Base-by-base conservation (phyloP, 2,113 vertebrate species). In the Nematolebias whitei region DNA sequence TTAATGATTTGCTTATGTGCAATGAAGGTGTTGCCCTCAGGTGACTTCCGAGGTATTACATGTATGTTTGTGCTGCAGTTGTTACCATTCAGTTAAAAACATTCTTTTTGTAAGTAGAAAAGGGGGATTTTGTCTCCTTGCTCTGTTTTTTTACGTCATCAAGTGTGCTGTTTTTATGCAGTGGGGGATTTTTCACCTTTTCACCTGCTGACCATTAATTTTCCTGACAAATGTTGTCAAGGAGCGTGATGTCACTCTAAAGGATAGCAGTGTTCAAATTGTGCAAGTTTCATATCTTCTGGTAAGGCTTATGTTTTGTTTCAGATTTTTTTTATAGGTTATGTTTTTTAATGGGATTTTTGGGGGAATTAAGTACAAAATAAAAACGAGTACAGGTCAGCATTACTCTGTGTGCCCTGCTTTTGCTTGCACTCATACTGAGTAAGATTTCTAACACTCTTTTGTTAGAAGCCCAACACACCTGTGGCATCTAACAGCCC, bases 401-500 rank as follows among this genome's bases (percentile, higher is more conserved):
- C 20, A 18, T 12, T 59, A 38, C 10, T 29, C 29, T 1, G 23
- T 14, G 41, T 8, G 24, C 9, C 19, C 29, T 8, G 11, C 24
- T 63, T 78, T 66, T 56, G 57, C 48, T 58, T 65, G 49, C 47
- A 54, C 3, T 74, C 64, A 40, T 38, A 39, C 49, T 70, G 20
- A 44, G 56, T 43, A 67, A 29, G 57, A 76, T 78, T 85, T 85
- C 45, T 83, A 49, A 76, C 76, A 79, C 61, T 73, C 12, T 16
- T 51, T 35, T 74, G 63, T 59, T 68, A 90, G 83, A 90, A 85
- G 60, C 77, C 48, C 56, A 83, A 76, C 78, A 68, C 73, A 44
- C 80, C 74, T 75, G 80, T 72, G 80, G 80, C 66, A 80, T 80
- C 63, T 80, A 71, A 76, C 82, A 83, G 67, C 54, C 51, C 63